These are phyloP conservation scores for Panagrolaimus sp. DNA, from an alignment of 1,140 invertebrate species.

Conservation along the genomic window DNA sequence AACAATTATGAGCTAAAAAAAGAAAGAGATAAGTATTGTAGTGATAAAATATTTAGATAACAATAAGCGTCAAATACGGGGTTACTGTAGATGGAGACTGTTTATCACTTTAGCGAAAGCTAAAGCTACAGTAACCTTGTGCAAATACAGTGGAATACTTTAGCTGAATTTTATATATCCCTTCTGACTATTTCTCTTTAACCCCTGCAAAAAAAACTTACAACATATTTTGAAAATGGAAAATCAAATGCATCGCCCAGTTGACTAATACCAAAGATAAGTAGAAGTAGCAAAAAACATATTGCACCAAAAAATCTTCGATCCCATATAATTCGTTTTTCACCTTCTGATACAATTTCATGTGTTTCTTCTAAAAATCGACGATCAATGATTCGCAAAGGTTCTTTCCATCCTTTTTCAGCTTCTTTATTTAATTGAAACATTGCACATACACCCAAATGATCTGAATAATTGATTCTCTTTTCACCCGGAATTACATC, in stretches of 20 bases:
- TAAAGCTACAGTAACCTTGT: background rate
- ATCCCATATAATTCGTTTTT: conserved; percentile 45
- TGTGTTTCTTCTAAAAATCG: conserved; percentile 39
- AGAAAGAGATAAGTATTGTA: background rate
- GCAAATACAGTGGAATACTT: background rate
- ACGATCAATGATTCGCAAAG: conserved; percentile 21
- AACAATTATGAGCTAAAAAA: conserved; percentile 40
- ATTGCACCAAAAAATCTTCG: conserved; percentile 34
- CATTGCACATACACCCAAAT: conserved; percentile 38
- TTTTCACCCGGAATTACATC: conserved; percentile 65
- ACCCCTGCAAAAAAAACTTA: conserved; percentile 15
- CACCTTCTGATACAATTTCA: conserved; percentile 45
- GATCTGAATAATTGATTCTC: conserved; percentile 46
- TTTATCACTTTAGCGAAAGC: no score
- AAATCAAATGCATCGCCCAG: background rate
- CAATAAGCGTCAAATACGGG: no score
- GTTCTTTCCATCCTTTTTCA: conserved; percentile 18
- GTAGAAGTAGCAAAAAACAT: conserved; percentile 21
- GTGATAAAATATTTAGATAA: no score
- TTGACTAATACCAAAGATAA: conserved; percentile 16
- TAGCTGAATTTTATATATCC: background rate
- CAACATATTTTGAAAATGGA: conserved; percentile 20
- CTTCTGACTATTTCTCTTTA: no score
- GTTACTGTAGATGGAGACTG: no score
- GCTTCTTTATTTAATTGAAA: conserved; percentile 27